Base-by-base conservation (phyloP, 2,888 invertebrate genomes). In the Buathra laborator region DNA sequence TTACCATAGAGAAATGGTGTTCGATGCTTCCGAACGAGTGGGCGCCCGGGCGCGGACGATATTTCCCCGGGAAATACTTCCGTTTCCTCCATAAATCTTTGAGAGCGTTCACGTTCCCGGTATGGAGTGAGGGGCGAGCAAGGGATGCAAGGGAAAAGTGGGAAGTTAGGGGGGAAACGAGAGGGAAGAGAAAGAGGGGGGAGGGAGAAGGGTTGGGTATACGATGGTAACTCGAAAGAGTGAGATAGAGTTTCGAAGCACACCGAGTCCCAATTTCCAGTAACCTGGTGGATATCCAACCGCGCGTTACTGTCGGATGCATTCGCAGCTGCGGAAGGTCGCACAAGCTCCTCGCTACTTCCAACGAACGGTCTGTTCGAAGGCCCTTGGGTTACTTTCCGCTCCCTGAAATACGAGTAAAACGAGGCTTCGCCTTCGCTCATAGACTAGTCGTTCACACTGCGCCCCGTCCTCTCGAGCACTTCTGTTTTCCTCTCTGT, bases 1-100 rank as follows among this genome's bases (percentile, higher is more conserved):
- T 88, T 88, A 89, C 89, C 85, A 85, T 83, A 80, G 85, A 88
- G 87, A 87, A 88, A 88, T 86, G 87, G 88, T 88, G 90, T 91
- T 91, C 91, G 90, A 91, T 89, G 89, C 90, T 91, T 92, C 89
- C 91, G 88, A 92, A 90, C 89, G 91, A 90, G 88, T 90, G 84
- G 75, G 83, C 76, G 83, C 82, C 78, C 79, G 81, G 81, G 81
- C 83, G 89, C 88, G 80, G 89, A 88, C 90, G 90, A 91, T 92
- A 91, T 92, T 92, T 91, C 87, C 88, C 88, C 86, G 89, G 88
- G 89, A 92, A 92, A 92, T 91, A 91, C 89, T 91, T 92, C 90
- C 90, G 90, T 84, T 91, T 91, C 90, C 90, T 89, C 89, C 88
- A 91, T 92, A 92, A 92, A 92, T 92, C 92, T 90, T 89, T 87